Percentiles rank a stretch among this genome's conserved stretches.
Conservation (phyloP, 1,140 invertebrate genomes). For the Bombus impatiens region DNA sequence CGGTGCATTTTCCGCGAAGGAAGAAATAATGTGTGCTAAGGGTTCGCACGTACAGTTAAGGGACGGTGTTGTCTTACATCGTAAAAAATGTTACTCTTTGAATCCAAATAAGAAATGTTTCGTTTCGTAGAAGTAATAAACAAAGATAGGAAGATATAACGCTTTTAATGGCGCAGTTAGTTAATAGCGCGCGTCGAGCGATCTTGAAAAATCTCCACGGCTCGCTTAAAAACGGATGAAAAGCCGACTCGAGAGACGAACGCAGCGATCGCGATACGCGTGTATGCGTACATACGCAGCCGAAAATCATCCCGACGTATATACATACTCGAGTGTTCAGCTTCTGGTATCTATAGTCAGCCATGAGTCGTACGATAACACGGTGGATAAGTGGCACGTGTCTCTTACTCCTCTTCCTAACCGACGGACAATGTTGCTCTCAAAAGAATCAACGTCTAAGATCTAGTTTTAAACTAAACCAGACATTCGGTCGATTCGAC, state of each 20-base stretch:
- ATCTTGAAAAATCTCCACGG: neutral
- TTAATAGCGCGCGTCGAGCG: too few relatives aligned
- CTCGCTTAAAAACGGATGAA: neutral
- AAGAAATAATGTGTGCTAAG: conserved; percentile 55
- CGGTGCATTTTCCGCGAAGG: conserved; percentile 37
- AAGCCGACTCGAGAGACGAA: neutral
- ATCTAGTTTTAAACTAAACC: conserved; percentile 36
- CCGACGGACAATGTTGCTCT: conserved; percentile 46
- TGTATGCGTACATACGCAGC: neutral
- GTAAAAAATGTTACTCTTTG: neutral
- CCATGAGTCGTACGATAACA: conserved; percentile 51
- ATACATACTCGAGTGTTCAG: conserved; percentile 33
- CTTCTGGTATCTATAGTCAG: conserved; percentile 45
- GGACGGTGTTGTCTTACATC: neutral
- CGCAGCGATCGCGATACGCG: neutral
- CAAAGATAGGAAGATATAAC: neutral
- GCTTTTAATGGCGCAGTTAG: neutral
- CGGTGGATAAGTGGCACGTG: conserved; percentile 67
- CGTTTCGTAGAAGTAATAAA: neutral
- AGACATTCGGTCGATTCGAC: conserved; percentile 29
- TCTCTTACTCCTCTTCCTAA: conserved; percentile 46
- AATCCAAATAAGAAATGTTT: neutral
- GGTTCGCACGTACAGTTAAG: neutral
- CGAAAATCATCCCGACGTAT: conserved; percentile 48
- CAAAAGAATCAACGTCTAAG: conserved; percentile 30